These are phyloP conservation scores for Lamellibrachia luymesi DNA, from an alignment of 1,140 invertebrate genomes.

Conservation along the genomic window DNA sequence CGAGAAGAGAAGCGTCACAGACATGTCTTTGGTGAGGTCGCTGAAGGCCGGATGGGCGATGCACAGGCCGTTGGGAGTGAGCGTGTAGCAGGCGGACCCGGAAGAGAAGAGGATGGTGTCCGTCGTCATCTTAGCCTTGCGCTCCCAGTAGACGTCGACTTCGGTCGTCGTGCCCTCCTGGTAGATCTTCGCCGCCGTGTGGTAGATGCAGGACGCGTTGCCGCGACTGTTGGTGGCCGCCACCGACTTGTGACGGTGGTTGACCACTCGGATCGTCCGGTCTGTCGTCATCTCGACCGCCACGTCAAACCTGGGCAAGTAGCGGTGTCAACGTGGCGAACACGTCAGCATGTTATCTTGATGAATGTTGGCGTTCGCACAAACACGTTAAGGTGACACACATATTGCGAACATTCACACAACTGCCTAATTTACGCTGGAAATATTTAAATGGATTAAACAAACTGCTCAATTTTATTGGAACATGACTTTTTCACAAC, in stretches of 20 bases:
- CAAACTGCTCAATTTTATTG: too few species aligned
- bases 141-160: slow-evolving; percentile 31
- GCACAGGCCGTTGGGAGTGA: slow-evolving; percentile 34
- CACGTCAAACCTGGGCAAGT: slow-evolving; percentile 32
- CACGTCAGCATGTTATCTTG: too few species aligned
- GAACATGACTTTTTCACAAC: too few species aligned
- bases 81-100: slow-evolving; percentile 33
- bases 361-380: too few species aligned
- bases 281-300: slow-evolving; percentile 50
- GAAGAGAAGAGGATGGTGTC: slow-evolving; percentile 41
- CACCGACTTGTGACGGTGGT: slow-evolving; percentile 43
- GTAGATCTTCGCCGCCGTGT: slow-evolving; percentile 36
- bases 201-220: slow-evolving; percentile 39
- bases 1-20: slow-evolving; percentile 43
- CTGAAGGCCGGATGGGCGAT: slow-evolving; percentile 35
- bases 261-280: slow-evolving; percentile 44
- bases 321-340: too few species aligned
- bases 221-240: slow-evolving; percentile 42
- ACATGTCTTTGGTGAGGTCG: slow-evolving; percentile 43
- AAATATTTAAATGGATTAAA: too few species aligned
- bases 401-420: too few species aligned
- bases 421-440: too few species aligned
- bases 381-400: too few species aligned
- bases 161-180: slow-evolving; percentile 39
- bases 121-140: slow-evolving; percentile 35